A percentile compares a stretch with the other conserved stretches of the same genome.
Evolutionary conservation across 2,113 vertebrate species (phyloP).

Genomic region (Oryzias celebensis): DNA sequence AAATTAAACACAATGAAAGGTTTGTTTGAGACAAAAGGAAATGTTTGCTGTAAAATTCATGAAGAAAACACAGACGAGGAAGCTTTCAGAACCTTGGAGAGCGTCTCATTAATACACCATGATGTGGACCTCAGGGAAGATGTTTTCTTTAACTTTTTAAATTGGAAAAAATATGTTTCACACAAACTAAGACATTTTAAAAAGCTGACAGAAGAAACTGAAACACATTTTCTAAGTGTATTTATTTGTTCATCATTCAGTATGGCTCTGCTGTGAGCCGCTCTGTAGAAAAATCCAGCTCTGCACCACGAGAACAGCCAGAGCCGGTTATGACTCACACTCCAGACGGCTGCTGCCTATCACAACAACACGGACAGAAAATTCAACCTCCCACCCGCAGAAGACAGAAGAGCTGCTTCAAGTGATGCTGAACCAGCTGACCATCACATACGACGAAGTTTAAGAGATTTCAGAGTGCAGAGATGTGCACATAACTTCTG

Average conservation of each 20-base stretch:
- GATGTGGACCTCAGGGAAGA: neutral
- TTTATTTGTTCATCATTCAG: constrained; percentile 63
- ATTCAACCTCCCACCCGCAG: constrained; percentile 6
- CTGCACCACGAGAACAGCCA: constrained; percentile 10
- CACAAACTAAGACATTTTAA: neutral
- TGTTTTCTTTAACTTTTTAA: neutral
- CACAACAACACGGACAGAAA: constrained; percentile 34
- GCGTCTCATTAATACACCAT: constrained; percentile 3
- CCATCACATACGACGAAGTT: constrained; percentile 21
- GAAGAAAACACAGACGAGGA: constrained; percentile 23
- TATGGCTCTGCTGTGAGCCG: constrained; percentile 21
- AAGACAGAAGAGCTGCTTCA: constrained; percentile 16
- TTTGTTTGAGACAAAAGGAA: neutral
- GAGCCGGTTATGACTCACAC: constrained; percentile 38
- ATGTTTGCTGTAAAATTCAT: constrained; percentile 50
- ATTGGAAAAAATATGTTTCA: too few species aligned
- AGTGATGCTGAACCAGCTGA: constrained; percentile 26
- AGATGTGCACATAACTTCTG: constrained; percentile 28
- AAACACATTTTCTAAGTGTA: neutral
- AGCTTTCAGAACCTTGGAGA: constrained; percentile 47
- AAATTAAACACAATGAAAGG: neutral
- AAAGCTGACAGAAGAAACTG: neutral
- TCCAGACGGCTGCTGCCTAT: constrained; percentile 16
- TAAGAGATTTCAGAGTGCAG: constrained; percentile 34
- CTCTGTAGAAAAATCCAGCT: constrained; percentile 21